phyloP scores from a whole-genome alignment of 2,113 vertebrate species.

The Xerus inauris region DNA sequence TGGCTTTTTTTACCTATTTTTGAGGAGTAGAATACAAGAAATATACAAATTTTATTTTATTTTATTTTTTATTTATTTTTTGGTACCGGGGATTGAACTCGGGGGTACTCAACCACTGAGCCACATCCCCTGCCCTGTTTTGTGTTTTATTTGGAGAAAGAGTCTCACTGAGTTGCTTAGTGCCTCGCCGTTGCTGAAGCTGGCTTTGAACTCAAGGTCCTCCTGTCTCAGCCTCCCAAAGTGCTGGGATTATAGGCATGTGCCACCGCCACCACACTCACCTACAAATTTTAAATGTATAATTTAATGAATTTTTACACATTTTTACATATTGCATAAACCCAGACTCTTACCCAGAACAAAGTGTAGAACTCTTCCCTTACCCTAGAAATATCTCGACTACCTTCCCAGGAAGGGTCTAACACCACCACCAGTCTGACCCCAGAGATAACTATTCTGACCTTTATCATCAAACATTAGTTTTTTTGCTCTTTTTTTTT shows the following conservation, averaged over 20 bases:
- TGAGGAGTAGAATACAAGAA: neutral
- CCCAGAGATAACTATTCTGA: neutral
- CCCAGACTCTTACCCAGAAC: neutral
- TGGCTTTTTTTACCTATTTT: neutral
- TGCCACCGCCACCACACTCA: too few species aligned
- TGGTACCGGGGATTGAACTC: too few species aligned
- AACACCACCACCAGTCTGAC: neutral
- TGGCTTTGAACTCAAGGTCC: too few species aligned
- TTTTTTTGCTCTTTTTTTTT: constrained; percentile 3
- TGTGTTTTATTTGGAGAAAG: too few species aligned
- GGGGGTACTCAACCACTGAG: too few species aligned
- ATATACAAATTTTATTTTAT: neutral
- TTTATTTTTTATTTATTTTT: too few species aligned
- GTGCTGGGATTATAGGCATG: too few species aligned
- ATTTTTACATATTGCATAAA: neutral
- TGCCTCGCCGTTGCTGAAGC: too few species aligned
- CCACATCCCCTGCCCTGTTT: too few species aligned
- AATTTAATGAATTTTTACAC: neutral
- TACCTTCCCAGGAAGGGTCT: neutral
- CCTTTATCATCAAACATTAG: neutral
- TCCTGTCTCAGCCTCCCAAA: too few species aligned
- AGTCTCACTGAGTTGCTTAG: too few species aligned
- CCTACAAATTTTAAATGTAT: neutral
- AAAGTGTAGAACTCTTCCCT: neutral
- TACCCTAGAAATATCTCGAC: neutral